These are phyloP conservation scores for Norana najaformis DNA, from an alignment of 2,888 invertebrate species.

Conservation along the genomic window DNA sequence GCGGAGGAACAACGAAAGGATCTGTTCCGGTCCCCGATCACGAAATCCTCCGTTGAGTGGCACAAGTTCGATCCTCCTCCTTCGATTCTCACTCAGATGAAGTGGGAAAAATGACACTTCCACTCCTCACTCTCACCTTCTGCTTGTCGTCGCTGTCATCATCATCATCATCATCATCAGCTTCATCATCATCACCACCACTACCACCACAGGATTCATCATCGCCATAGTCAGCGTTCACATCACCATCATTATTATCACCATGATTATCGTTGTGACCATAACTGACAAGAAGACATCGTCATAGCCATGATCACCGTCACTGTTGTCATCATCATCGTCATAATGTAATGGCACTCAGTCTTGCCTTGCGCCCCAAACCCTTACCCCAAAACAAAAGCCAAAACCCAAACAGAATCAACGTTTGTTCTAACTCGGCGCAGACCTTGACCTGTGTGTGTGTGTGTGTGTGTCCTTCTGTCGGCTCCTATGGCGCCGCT, in stretches of 20 bases:
- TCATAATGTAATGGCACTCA: no score
- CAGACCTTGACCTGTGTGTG: not conserved
- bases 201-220: not conserved
- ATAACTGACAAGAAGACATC: not conserved
- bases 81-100: not conserved
- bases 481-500: not conserved
- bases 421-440: not conserved
- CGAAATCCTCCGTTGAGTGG: not conserved
- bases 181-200: not conserved
- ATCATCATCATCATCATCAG: not conserved
- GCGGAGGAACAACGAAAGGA: no score
- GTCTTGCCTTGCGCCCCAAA: no score
- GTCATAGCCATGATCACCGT: not conserved
- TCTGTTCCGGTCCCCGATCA: not conserved
- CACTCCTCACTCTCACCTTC: not conserved
- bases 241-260: not conserved
- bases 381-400: not conserved
- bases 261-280: not conserved
- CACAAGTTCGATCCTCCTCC: not conserved
- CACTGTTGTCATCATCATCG: not conserved
- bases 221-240: not conserved
- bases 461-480: not conserved
- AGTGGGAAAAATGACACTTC: not conserved
- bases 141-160: not conserved
- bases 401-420: not conserved